Evolutionary conservation across 2,888 invertebrate genomes (phyloP), one percentile per base, ranked within the genome.

Genomic region (Galerucella nymphaeae): DNA sequence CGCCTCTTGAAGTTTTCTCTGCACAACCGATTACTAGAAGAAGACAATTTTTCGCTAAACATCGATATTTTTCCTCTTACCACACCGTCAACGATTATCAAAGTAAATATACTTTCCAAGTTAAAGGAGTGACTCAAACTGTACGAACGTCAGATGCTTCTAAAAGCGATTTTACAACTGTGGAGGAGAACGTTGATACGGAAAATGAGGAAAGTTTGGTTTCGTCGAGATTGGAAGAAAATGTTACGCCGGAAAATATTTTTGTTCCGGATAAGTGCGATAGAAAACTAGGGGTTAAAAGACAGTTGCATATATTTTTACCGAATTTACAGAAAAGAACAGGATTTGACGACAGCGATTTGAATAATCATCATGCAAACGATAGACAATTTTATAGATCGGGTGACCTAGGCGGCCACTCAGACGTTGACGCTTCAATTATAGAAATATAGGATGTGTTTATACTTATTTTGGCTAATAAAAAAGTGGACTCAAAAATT

Each of bases 281-380:
- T 59, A 71, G n/a, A 55, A 71, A 69, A 45, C 72, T 14, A 8
- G 75, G 74, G 5, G 73, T 75, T 9, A 82, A 91, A 80, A 89
- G 91, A 76, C 93, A 94, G 82, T 87, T 93, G 45, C 93, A 93
- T 82, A 93, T 93, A 74, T 93, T 93, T 81, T 91, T 93, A 89
- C 93, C 93, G 0, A 87, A 90, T 82, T 85, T 91, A 76, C 89
- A 90, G 68, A 91, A 90, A 80, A 88, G 88, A 78, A 73, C 73
- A 23, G 71, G 82, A 81, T 71, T 86, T 76, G 75, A 81, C 80
- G 80, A 80, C 72, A 81, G 75, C 77, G 75, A 84, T 69, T 81
- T 82, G 72, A 85, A 83, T 71, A 82, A 81, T 72, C 82, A 80
- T 82, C 2, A 53, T 79, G 14, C 61, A 73, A 18, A 71, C 74